Percentiles rank a stretch among this genome's conserved stretches.
Conservation (phyloP, 2,888 invertebrate genomes). For the Onchidella celtica region DNA sequence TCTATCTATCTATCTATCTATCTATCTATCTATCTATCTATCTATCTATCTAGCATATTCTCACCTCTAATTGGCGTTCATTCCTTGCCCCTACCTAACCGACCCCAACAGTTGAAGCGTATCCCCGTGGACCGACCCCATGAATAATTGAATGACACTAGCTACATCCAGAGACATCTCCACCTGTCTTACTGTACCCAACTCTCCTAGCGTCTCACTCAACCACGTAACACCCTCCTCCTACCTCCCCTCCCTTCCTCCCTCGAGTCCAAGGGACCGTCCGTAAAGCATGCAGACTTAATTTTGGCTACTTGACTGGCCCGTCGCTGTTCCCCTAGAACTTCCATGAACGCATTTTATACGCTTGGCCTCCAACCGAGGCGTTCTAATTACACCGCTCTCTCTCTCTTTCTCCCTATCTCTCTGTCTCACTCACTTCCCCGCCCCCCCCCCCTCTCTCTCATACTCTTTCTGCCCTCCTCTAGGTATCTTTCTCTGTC, state of each 20-base stretch:
- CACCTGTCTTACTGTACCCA: too few species aligned
- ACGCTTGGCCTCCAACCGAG: neutral
- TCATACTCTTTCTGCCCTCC: neutral
- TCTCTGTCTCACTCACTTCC: neutral
- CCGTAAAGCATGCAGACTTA: too few species aligned
- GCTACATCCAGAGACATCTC: too few species aligned
- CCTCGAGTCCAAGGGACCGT: neutral
- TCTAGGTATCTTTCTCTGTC: neutral
- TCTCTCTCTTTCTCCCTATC: neutral
- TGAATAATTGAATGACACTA: too few species aligned
- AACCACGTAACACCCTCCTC: neutral
- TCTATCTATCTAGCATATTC: neutral
- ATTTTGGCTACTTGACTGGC: neutral
- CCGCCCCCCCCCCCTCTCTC: neutral
- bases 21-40: neutral
- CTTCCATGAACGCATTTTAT: neutral
- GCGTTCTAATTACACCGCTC: neutral
- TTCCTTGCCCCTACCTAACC: neutral
- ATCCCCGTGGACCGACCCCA: too few species aligned
- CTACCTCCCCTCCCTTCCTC: neutral
- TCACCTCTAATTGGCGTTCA: neutral
- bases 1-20: neutral
- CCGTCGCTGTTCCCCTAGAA: neutral
- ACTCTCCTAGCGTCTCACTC: too few species aligned
- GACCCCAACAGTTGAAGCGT: too few species aligned